Base-by-base conservation (phyloP, 2,113 vertebrate genomes). In the Etheostoma cragini region DNA sequence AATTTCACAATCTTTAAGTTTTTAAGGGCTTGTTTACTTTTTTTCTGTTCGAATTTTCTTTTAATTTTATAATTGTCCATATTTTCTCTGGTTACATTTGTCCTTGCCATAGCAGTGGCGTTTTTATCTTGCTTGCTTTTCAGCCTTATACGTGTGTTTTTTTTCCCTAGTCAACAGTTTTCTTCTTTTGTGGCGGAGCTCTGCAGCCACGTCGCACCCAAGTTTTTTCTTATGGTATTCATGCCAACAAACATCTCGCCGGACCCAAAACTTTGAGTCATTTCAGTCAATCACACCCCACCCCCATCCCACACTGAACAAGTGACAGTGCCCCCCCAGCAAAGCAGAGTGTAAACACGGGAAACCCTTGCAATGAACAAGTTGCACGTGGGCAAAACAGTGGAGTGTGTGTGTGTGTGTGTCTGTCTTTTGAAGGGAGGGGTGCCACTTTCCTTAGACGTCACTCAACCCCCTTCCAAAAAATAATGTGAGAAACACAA, bases 311-410 rank as follows among this genome's bases (percentile, higher is more conserved):
- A 82, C 76, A 71, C 53, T 52, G 47, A 76, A 66, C 62, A 73
- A 76, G 76, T 86, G 80, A 81, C 74, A 79, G 47, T 72, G 64
- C 58, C 72, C 80, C 82, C n/a, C 76, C 79, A 75, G 26, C 80
- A 89, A 68, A 79, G 65, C 60, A 78, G 35, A 81, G 78, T 87
- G 83, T 91, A 91, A 91, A 92, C 88, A 93, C 57, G 52, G 86
- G 86, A 90, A 74, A 88, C 86, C 83, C 89, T 78, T 49, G 67
- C 72, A 69, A 78, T 84, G 85, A 71, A 72, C 83, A 84, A 89
- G 82, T 70, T 88, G 79, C 93, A 94, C 94, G 93, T 94, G 92
- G 88, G 82, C 72, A 70, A 90, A 92, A 88, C 81, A 84, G 60
- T 76, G 62, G 66, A 61, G 68, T 13, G 46, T 60, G 4, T 30